Evolutionary conservation across 2,797 vertebrate species (phyloP).

Genomic region (Monodelphis domestica): DNA sequence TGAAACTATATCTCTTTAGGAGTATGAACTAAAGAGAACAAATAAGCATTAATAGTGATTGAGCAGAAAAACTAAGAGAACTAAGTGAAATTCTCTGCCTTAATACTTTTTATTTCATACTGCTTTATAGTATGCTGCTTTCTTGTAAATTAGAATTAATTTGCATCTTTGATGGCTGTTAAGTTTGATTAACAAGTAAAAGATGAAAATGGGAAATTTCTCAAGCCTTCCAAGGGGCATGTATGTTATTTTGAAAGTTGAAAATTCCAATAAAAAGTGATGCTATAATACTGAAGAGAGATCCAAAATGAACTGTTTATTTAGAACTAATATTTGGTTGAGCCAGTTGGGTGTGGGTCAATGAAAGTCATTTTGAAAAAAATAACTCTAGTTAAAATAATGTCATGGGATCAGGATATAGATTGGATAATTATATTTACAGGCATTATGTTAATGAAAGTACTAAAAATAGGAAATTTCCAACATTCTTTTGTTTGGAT

Average conservation of each 20-base stretch:
- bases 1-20: no score
- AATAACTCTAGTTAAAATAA: neutral
- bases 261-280: constrained; percentile 1
- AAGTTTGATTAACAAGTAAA: constrained; percentile 49
- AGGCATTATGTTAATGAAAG: constrained; percentile 49
- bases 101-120: constrained; percentile 59
- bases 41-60: neutral
- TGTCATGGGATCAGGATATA: constrained; percentile 13
- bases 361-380: constrained; percentile 40
- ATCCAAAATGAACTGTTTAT: constrained; percentile 23
- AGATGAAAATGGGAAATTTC: constrained; percentile 59
- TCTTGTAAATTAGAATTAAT: constrained; percentile 54
- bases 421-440: neutral
- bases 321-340: constrained; percentile 40
- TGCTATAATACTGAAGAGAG: constrained; percentile 7
- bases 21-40: neutral
- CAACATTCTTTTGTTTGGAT: neutral
- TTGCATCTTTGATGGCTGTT: constrained; percentile 40
- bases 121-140: constrained; percentile 37
- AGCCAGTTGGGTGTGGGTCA: constrained; percentile 6
- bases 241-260: constrained; percentile 48
- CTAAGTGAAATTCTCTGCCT: constrained; percentile 16
- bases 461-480: neutral
- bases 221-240: constrained; percentile 36
- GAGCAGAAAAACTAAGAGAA: neutral